A percentile compares a stretch with the other conserved stretches of the same genome.
phyloP scores from a whole-genome alignment of 2,797 vertebrate species.

The Enteromius argenteus region DNA sequence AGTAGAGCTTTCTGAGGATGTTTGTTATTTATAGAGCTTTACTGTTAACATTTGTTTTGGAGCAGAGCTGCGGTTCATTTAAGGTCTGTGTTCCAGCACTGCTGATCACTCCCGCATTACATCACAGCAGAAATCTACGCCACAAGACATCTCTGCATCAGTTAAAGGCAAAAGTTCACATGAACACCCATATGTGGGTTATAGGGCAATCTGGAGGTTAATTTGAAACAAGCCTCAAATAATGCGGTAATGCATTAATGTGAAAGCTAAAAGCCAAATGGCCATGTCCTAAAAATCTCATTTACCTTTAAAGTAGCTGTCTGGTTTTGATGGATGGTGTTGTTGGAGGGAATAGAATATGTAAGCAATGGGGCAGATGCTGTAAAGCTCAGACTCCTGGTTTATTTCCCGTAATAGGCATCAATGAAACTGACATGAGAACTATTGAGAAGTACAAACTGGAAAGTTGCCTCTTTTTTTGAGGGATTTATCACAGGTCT shows the following conservation, averaged over 20 bases:
- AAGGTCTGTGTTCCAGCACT: conserved; percentile 36
- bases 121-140: conserved; percentile 1
- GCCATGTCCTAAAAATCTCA: conserved; percentile 40
- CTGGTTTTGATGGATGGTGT: conserved; percentile 60
- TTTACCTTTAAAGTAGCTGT: conserved; percentile 57
- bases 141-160: neutral
- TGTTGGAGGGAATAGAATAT: conserved; percentile 43
- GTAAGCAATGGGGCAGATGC: conserved; percentile 24
- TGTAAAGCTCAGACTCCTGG: neutral
- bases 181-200: conserved; percentile 29
- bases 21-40: conserved; percentile 24
- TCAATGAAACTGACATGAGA: conserved; percentile 18
- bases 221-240: conserved; percentile 29
- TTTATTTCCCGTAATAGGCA: conserved; percentile 33
- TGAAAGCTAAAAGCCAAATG: conserved; percentile 40
- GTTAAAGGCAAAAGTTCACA: conserved; percentile 21
- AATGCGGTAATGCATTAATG: conserved; percentile 53
- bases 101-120: conserved; percentile 16
- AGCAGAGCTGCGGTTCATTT: conserved; percentile 30
- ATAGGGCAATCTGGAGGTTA: conserved; percentile 37
- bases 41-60: conserved; percentile 41
- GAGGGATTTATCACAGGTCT: conserved; percentile 2
- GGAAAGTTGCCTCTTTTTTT: neutral
- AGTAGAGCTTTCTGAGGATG: conserved; percentile 11
- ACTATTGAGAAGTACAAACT: neutral